Percentiles rank a stretch among this genome's conserved stretches.
Evolutionary conservation across 2,797 vertebrate species (phyloP).

Genomic region (Notolepis coatsorum): DNA sequence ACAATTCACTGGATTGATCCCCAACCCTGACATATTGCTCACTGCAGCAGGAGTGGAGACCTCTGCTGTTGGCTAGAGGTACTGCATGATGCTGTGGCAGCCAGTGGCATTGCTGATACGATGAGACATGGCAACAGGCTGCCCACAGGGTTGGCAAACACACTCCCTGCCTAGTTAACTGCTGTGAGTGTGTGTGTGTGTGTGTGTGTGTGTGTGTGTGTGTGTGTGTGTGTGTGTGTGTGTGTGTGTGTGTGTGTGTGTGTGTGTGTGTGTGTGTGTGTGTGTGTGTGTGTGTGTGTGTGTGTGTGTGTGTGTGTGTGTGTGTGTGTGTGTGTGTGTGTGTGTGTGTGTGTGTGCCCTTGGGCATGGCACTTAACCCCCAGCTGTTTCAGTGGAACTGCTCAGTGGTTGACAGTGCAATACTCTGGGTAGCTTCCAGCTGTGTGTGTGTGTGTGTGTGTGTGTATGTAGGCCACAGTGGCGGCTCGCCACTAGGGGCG

Average conservation of each 20-base stretch:
- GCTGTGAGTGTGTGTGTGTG: too few relatives aligned
- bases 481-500: too few relatives aligned
- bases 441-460: too few relatives aligned
- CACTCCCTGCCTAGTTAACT: too few relatives aligned
- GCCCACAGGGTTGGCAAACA: neutral
- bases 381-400: too few relatives aligned
- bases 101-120: neutral
- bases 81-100: conserved; percentile 37
- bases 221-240: neutral
- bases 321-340: neutral
- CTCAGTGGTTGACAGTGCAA: too few relatives aligned
- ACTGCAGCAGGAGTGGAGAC: conserved; percentile 54
- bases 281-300: neutral
- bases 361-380: too few relatives aligned
- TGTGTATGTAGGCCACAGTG: neutral
- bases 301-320: neutral
- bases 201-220: neutral
- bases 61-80: conserved; percentile 61
- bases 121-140: conserved; percentile 17
- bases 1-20: too few relatives aligned
- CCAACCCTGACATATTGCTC: too few relatives aligned
- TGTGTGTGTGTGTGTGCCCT: neutral
- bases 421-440: too few relatives aligned
- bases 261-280: neutral
- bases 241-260: neutral